A percentile compares a stretch with the other conserved stretches of the same genome.
These are phyloP conservation scores for Sebastes umbrosus DNA, from an alignment of 2,797 vertebrate genomes.

Conservation along the genomic window DNA sequence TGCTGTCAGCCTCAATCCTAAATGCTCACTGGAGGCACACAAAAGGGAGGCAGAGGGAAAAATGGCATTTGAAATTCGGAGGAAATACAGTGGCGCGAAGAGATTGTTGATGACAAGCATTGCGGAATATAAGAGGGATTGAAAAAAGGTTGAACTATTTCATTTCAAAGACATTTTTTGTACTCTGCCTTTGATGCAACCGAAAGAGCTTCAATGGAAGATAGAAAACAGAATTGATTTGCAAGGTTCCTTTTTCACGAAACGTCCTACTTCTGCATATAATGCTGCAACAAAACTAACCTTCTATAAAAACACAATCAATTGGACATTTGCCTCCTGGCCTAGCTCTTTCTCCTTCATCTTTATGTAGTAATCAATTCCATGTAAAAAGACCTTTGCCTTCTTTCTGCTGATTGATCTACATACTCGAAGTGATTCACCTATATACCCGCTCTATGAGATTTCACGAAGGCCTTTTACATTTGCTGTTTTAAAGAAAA, in stretches of 20 bases:
- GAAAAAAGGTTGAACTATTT: constrained; percentile 47
- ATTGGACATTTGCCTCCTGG: constrained; percentile 31
- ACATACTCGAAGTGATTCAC: not conserved
- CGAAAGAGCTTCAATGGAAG: constrained; percentile 24
- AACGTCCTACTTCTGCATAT: constrained; percentile 28
- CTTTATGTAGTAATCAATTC: constrained; percentile 25
- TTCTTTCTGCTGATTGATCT: constrained; percentile 2
- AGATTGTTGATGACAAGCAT: constrained; percentile 49
- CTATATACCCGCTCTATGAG: not conserved
- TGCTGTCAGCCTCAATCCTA: constrained; percentile 27
- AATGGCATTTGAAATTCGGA: constrained; percentile 46
- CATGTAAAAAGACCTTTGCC: not conserved
- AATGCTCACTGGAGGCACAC: constrained; percentile 28
- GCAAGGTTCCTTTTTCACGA: constrained; percentile 23
- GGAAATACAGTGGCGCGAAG: constrained; percentile 49
- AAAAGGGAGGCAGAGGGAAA: constrained; percentile 38
- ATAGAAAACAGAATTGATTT: constrained; percentile 52
- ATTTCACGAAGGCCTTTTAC: constrained; percentile 6
- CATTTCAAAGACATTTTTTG: constrained; percentile 50
- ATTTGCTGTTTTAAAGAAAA: not conserved
- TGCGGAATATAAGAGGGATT: constrained; percentile 40
- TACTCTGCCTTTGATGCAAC: constrained; percentile 46
- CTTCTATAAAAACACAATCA: constrained; percentile 21
- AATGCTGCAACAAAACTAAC: constrained; percentile 38
- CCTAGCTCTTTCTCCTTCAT: not conserved